Conservation (phyloP, 2,888 invertebrate species). For the Odontothrips loti region DNA sequence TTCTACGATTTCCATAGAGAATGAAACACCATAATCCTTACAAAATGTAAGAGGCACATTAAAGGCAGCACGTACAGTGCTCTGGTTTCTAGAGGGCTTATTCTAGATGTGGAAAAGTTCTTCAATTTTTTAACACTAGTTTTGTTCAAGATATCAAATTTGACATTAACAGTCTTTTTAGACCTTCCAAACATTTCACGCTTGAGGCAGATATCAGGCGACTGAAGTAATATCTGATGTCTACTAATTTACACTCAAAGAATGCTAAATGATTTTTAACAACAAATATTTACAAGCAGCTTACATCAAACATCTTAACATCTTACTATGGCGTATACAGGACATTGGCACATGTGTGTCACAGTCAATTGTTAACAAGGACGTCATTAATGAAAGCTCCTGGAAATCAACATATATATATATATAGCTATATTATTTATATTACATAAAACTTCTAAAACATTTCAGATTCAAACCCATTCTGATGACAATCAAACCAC, state of each 20-base stretch:
- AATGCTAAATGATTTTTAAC: not conserved
- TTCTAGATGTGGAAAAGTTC: too few relatives aligned
- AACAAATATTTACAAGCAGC: not conserved
- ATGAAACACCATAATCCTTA: not conserved
- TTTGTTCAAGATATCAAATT: too few relatives aligned
- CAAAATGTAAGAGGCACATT: not conserved
- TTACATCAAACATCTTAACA: not conserved
- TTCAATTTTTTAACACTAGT: not conserved
- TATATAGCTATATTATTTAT: not conserved
- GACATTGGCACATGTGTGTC: conserved; percentile 18
- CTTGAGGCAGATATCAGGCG: not conserved
- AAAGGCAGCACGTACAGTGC: not conserved
- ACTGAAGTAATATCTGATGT: not conserved
- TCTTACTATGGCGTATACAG: conserved; percentile 20
- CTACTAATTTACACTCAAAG: not conserved
- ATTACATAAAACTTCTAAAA: not conserved
- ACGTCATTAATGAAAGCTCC: not conserved
- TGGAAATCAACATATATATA: not conserved
- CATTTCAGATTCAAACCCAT: not conserved
- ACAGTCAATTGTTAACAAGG: not conserved
- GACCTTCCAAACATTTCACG: not conserved
- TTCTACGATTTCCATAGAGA: not conserved
- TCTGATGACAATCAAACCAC: not conserved
- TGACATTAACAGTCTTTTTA: not conserved
- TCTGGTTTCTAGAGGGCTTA: too few relatives aligned